Base-by-base conservation (phyloP, 2,888 invertebrate genomes). In the Drosophila mercatorum region DNA sequence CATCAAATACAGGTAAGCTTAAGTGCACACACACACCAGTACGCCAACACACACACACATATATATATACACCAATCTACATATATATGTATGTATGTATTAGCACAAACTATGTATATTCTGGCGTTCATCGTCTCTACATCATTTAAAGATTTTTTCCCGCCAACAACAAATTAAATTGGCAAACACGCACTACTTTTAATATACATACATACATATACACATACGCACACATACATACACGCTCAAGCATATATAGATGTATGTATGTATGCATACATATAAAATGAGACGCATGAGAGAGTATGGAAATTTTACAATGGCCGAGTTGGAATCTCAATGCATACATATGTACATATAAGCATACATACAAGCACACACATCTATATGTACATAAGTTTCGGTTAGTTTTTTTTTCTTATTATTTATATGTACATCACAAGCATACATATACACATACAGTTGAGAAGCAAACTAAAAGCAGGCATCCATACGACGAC, bases 1-100 rank as follows among this genome's bases (percentile, higher is more conserved):
- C 92, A 92, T 91, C 92, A 92, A 88, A 92, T 92, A 89, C 92
- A 92, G 92, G 92, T 92, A 89, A 92, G 92, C 89, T 89, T 81
- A 80, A 88, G 75, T 85, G 57, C 71, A 64, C 49, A 64, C 55
- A 68, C 55, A 47, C 31, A 40, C 22, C 22, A 22, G 22, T 57
- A 56, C 51, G 49, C 56, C 2, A 2, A 57, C 28, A 64, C 43
- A 67, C 43, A 47, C 31, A 47, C 60, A 56, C 41, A 22, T 2
- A 51, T 52, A 59, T 43, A 49, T 49, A 52, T 46, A 64, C 49
- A 52, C 40, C 38, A 22, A 72, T 12, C n/a, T 44, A 44, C 36
- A 46, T 41, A 17, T 57, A 36, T 74, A 44, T 41, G 60, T 70
- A 47, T 64, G 11, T 34, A 34, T 57, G 51, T 49, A 46, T 71